phyloP scores from a whole-genome alignment of 2,113 vertebrate species.

The Platysternon megacephalum region DNA sequence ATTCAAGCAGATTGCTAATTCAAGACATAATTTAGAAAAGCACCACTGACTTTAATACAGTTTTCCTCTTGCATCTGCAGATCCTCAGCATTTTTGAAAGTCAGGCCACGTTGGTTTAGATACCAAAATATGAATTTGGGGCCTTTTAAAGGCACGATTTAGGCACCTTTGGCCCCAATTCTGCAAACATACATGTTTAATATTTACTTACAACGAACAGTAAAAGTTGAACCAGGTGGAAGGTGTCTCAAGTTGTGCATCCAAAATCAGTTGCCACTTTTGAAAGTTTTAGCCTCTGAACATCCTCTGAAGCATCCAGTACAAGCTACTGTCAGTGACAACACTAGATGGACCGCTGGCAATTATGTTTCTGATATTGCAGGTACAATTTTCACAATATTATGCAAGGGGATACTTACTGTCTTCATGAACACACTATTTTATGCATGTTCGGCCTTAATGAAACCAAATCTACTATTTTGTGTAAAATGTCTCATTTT shows the following conservation, averaged over 20 bases:
- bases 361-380: neutral
- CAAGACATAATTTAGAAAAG: neutral
- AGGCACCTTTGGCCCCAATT: neutral
- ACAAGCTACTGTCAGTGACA: neutral
- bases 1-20: too few species aligned
- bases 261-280: neutral
- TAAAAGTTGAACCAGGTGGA: neutral
- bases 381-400: neutral
- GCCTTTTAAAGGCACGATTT: neutral
- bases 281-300: neutral
- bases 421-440: conserved; percentile 8
- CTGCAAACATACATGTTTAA: too few species aligned
- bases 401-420: neutral
- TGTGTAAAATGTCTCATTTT: conserved; percentile 26
- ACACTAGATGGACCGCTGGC: neutral
- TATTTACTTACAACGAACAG: neutral
- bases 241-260: neutral
- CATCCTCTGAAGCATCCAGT: neutral
- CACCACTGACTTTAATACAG: neutral
- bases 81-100: neutral
- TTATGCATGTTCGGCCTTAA: neutral
- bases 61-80: neutral
- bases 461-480: too few species aligned
- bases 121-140: neutral
- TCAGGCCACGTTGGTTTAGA: neutral